These are phyloP conservation scores for Thecophora atra DNA, from an alignment of 2,888 invertebrate species.

Conservation along the genomic window DNA sequence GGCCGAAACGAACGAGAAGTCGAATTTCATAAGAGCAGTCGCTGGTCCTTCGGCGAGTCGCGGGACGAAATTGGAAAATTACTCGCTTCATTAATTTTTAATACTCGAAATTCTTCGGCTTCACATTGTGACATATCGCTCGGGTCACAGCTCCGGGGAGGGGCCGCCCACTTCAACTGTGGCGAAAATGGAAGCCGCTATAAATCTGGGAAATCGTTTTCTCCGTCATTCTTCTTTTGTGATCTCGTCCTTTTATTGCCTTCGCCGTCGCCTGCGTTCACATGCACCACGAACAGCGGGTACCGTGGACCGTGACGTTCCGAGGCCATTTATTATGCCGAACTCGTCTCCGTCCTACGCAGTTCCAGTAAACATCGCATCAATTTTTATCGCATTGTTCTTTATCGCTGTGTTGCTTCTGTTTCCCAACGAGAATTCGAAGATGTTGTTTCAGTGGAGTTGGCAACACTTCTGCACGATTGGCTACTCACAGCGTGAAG, in stretches of 20 bases:
- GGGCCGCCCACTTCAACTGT: background rate
- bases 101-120: constrained; percentile 13
- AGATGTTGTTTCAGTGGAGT: constrained; percentile 35
- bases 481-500: constrained; percentile 21
- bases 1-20: background rate
- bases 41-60: background rate
- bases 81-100: constrained; percentile 34
- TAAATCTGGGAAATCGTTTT: constrained; percentile 2
- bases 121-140: background rate
- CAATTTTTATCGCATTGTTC: constrained; percentile 36
- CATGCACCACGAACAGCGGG: constrained; percentile 21
- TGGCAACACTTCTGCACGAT: constrained; percentile 39
- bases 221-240: background rate
- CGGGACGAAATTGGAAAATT: constrained; percentile 33
- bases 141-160: background rate
- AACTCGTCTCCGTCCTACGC: constrained; percentile 24
- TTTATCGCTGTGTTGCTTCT: constrained; percentile 9
- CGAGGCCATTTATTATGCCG: constrained; percentile 32
- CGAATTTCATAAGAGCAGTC: constrained; percentile 13
- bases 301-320: constrained; percentile 2
- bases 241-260: constrained; percentile 1
- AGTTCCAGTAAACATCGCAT: constrained; percentile 31
- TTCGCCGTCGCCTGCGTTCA: background rate
- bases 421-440: constrained; percentile 16
- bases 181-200: background rate